A percentile compares a stretch with the other conserved stretches of the same genome.
Conservation (phyloP, 2,888 invertebrate species). For the Bibio marci region DNA sequence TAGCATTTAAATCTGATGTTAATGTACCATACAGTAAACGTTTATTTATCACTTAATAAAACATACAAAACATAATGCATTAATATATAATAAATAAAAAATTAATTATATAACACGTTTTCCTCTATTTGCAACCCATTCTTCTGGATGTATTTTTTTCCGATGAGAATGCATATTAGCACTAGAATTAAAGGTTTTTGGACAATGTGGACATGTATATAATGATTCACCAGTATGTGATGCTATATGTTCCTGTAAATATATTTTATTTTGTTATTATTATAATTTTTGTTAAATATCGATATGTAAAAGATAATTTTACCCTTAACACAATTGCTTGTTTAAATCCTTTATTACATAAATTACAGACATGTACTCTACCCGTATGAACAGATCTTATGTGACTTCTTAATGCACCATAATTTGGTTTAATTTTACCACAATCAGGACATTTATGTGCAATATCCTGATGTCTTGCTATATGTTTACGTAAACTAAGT, state of each 20-base stretch:
- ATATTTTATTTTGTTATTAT: no score
- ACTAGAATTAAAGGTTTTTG: slow-evolving; percentile 28
- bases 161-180: slow-evolving; percentile 29
- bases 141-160: slow-evolving; percentile 24
- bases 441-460: no score
- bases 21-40: no score
- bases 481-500: no score
- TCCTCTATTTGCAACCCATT: slow-evolving; percentile 21
- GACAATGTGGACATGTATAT: slow-evolving; percentile 26
- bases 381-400: slow-evolving; percentile 24
- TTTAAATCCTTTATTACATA: slow-evolving; percentile 26
- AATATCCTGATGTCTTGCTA: no score
- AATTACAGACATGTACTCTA: slow-evolving; percentile 21
- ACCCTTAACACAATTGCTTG: slow-evolving; percentile 24
- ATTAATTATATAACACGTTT: no score
- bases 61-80: no score
- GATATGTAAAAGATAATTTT: neutral
- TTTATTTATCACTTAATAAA: no score
- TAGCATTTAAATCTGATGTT: no score
- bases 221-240: slow-evolving; percentile 26
- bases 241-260: slow-evolving; percentile 24
- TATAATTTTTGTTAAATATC: neutral
- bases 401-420: slow-evolving; percentile 24
- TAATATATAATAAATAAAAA: no score
- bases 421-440: slow-evolving; percentile 22